phyloP scores from a whole-genome alignment of 1,140 invertebrate genomes.

The Aphis craccivora region DNA sequence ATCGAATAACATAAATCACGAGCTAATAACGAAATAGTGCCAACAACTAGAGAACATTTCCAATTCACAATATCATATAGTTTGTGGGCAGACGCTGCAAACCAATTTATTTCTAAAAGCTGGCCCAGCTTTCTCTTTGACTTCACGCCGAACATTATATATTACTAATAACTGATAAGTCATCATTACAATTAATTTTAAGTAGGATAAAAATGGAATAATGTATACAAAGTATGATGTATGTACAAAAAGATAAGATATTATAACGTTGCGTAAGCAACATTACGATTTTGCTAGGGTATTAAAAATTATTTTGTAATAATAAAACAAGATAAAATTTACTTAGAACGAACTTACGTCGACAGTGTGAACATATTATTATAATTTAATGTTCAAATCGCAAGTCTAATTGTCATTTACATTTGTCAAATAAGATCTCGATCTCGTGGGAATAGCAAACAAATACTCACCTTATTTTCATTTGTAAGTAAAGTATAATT shows the following conservation, averaged over 20 bases:
- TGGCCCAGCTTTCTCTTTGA: background rate
- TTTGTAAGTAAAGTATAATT: background rate
- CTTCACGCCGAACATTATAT: background rate
- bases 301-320: background rate
- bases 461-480: background rate
- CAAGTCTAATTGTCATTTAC: background rate
- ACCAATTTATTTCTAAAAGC: background rate
- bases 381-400: background rate
- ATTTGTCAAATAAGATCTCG: background rate
- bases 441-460: background rate
- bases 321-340: background rate
- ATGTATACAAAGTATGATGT: too few relatives aligned
- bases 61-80: background rate
- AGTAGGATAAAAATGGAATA: background rate
- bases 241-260: too few relatives aligned
- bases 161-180: background rate
- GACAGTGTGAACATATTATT: background rate
- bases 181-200: background rate
- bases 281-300: background rate
- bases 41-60: background rate
- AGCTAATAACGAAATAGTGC: background rate
- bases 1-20: slow-evolving; percentile 25
- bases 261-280: background rate
- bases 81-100: background rate
- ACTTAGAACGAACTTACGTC: background rate